Conservation (phyloP, 2,888 invertebrate species). For the Beris chalybata region DNA sequence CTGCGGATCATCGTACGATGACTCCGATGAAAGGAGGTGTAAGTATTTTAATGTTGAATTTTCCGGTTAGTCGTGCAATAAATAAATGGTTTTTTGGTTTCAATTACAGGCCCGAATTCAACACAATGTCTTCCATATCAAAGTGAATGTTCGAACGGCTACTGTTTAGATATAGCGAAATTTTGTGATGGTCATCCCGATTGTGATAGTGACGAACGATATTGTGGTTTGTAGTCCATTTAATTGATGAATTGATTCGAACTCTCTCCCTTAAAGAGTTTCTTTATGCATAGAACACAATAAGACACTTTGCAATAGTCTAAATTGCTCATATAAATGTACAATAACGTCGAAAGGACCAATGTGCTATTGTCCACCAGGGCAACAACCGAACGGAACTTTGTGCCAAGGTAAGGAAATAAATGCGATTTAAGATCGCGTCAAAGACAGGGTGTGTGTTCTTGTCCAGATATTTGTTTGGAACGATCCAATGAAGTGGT, state of each 20-base stretch:
- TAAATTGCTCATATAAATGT: slow-evolving; percentile 69
- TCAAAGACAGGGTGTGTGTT: background rate
- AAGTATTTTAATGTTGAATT: slow-evolving; percentile 51
- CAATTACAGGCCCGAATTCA: slow-evolving; percentile 58
- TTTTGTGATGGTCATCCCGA: slow-evolving; percentile 55
- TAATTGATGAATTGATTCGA: background rate
- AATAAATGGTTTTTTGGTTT: too few species aligned
- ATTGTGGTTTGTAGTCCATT: slow-evolving; percentile 49
- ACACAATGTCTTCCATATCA: slow-evolving; percentile 69
- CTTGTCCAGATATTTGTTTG: background rate
- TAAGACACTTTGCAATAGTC: slow-evolving; percentile 57
- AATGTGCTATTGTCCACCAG: slow-evolving; percentile 73
- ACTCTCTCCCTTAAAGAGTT: background rate
- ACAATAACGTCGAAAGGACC: slow-evolving; percentile 71
- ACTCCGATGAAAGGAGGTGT: slow-evolving; percentile 75
- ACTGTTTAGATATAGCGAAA: slow-evolving; percentile 53
- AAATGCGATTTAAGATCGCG: background rate
- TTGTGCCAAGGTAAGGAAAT: slow-evolving; percentile 61
- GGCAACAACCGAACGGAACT: slow-evolving; percentile 63
- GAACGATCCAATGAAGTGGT: too few species aligned
- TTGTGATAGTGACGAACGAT: slow-evolving; percentile 55
- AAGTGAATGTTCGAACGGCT: slow-evolving; percentile 63
- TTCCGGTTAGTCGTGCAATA: too few species aligned
- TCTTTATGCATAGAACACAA: slow-evolving; percentile 18
- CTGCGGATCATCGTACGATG: slow-evolving; percentile 71